phyloP scores from a whole-genome alignment of 1,140 invertebrate species.

The Pectinophora gossypiella region DNA sequence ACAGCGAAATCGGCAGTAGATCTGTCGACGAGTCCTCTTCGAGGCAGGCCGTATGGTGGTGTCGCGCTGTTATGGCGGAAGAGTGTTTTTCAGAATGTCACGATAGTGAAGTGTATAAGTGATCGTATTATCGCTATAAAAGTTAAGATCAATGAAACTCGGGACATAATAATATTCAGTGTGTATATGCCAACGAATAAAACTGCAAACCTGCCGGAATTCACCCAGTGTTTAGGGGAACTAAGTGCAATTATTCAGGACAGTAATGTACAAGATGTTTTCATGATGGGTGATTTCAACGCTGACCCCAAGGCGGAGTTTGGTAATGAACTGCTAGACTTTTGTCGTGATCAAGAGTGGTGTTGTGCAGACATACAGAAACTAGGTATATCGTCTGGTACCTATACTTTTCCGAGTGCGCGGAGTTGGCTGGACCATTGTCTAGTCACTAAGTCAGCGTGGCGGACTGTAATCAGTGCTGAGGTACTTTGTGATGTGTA shows the following conservation, averaged over 20 bases:
- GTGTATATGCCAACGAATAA: constrained; percentile 7
- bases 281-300: constrained; percentile 1
- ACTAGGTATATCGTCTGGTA: too few relatives aligned
- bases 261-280: background rate
- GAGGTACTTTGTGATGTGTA: too few relatives aligned
- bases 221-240: background rate
- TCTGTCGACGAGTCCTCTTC: background rate
- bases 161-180: background rate
- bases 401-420: too few relatives aligned
- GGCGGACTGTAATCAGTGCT: too few relatives aligned
- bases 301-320: too few relatives aligned
- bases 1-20: constrained; percentile 1
- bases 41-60: constrained; percentile 3
- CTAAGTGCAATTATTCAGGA: constrained; percentile 3
- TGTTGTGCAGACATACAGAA: constrained; percentile 1
- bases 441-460: too few relatives aligned
- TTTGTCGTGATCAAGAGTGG: background rate
- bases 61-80: constrained; percentile 4
- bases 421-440: too few relatives aligned
- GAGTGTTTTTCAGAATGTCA: background rate
- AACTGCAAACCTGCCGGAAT: background rate
- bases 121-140: background rate
- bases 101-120: background rate
- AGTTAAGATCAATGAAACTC: background rate
- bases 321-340: background rate